Evolutionary conservation across 2,113 vertebrate genomes (phyloP).

Genomic region (Pardalotus punctatus): DNA sequence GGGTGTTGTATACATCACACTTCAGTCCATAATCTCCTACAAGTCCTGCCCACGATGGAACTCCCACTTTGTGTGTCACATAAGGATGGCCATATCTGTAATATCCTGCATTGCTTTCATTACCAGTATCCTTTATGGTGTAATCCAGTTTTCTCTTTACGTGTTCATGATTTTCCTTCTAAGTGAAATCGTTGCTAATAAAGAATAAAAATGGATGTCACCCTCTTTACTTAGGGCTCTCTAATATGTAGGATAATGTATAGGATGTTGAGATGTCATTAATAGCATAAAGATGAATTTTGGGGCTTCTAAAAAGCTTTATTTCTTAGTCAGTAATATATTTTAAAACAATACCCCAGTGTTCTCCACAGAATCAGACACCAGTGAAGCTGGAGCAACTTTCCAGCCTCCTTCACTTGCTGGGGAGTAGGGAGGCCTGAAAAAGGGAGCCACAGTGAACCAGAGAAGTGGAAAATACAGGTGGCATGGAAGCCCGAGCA

Average conservation of each 20-base stretch:
- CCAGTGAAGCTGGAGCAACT: background rate
- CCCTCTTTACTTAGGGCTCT: background rate
- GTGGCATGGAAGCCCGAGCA: background rate
- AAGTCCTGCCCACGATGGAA: slow-evolving; percentile 74
- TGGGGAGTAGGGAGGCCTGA: background rate
- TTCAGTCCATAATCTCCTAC: slow-evolving; percentile 84
- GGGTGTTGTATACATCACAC: slow-evolving; percentile 78
- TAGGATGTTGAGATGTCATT: background rate
- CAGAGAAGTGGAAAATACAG: background rate
- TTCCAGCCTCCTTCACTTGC: background rate
- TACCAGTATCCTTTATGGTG: slow-evolving; percentile 89
- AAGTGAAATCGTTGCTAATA: background rate
- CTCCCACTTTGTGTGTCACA: slow-evolving; percentile 55
- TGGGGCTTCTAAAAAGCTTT: background rate
- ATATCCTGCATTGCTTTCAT: slow-evolving; percentile 77
- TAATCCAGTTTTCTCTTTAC: background rate
- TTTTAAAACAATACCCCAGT: background rate
- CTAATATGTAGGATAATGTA: background rate
- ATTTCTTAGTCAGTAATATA: background rate
- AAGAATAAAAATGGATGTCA: background rate
- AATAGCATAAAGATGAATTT: background rate
- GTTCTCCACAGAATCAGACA: background rate
- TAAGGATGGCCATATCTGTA: slow-evolving; percentile 71
- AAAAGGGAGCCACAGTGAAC: background rate
- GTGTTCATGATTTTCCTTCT: background rate